These are phyloP conservation scores for Diarsia dahlii DNA, from an alignment of 2,888 invertebrate species.

Conservation along the genomic window DNA sequence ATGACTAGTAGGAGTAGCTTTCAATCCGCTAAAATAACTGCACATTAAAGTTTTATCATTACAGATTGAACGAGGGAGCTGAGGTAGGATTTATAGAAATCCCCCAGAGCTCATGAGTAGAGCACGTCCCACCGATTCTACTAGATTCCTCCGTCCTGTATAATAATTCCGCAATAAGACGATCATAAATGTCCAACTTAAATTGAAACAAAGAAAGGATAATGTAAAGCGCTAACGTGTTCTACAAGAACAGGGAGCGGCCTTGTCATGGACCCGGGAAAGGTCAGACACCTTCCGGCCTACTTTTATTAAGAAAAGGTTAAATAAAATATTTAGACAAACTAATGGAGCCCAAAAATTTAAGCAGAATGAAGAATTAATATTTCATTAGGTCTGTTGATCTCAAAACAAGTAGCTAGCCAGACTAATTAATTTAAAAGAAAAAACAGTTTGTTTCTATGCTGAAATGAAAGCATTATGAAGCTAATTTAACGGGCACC, in stretches of 20 bases:
- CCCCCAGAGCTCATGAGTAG: slow-evolving; percentile 64
- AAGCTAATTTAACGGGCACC: slow-evolving; percentile 20
- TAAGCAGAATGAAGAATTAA: slow-evolving; percentile 31
- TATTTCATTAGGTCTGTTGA: slow-evolving; percentile 30
- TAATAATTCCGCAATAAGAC: slow-evolving; percentile 64
- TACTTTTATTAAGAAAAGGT: slow-evolving; percentile 42
- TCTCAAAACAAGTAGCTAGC: slow-evolving; percentile 9
- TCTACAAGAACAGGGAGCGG: slow-evolving; percentile 37
- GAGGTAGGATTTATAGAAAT: slow-evolving; percentile 61
- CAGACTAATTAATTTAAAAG: slow-evolving; percentile 22
- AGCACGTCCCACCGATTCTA: slow-evolving; percentile 66
- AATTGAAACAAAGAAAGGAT: slow-evolving; percentile 66
- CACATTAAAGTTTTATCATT: slow-evolving; percentile 70
- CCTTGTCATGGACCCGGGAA: slow-evolving; percentile 22
- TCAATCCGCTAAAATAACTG: slow-evolving; percentile 57
- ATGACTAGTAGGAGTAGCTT: slow-evolving; percentile 45
- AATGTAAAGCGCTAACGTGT: slow-evolving; percentile 54
- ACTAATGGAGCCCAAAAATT: slow-evolving; percentile 37
- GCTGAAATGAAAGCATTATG: not conserved
- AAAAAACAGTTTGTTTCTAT: slow-evolving; percentile 15
- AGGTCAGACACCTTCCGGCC: slow-evolving; percentile 52
- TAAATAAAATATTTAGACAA: slow-evolving; percentile 44
- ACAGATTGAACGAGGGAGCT: slow-evolving; percentile 67
- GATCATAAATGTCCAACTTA: slow-evolving; percentile 66
- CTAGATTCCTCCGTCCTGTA: slow-evolving; percentile 61